Base-by-base conservation (phyloP, 2,797 vertebrate species). In the Agapornis canus region DNA sequence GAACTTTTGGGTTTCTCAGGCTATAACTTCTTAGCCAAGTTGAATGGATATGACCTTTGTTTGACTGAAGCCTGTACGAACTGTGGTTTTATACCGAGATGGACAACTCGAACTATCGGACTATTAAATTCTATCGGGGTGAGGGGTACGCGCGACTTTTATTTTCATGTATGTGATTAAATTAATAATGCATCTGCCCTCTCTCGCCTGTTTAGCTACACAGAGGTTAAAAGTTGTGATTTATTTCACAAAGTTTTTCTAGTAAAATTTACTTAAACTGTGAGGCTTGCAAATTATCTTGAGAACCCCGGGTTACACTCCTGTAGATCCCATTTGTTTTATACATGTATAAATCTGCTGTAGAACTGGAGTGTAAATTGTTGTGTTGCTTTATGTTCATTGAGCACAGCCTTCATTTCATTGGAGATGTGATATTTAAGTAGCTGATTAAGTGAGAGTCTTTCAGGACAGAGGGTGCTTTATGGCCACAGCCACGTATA, bases 381-480 rank as follows among this genome's bases (percentile, higher is more conserved):
- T 59, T 29, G 86, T 68, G 89, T 45, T 56, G 63, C 42, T 73
- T 80, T 76, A 45, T 56, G 91, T 80, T 79, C 23, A 80, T 75
- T 70, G 83, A 75, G 86, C 76, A 63, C 48, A 40, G 66, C 11
- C 70, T 93, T 83, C 59, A 6, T 81, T 78, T 68, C 66, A 13
- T 45, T 47, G 14, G 56, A 9, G 9, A 4, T 11, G 26, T 3
- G 40, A 52, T 71, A 21, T 37, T 91, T 77, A 59, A 73, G 57
- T 2, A 59, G 76, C 48, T 89, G 95, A 64, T 93, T 10, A 60
- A 82, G 16, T 39, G 52, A 0, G 6, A 85, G 56, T 9, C 13
- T 81, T 60, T 5, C 11, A 37, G 73, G 59, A 22, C 5, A 22
- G 66, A 51, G 90, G 63, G 47, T 29, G 63, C 5, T 90, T 71